phyloP scores from a whole-genome alignment of 2,113 vertebrate species.

The Cettia cetti region DNA sequence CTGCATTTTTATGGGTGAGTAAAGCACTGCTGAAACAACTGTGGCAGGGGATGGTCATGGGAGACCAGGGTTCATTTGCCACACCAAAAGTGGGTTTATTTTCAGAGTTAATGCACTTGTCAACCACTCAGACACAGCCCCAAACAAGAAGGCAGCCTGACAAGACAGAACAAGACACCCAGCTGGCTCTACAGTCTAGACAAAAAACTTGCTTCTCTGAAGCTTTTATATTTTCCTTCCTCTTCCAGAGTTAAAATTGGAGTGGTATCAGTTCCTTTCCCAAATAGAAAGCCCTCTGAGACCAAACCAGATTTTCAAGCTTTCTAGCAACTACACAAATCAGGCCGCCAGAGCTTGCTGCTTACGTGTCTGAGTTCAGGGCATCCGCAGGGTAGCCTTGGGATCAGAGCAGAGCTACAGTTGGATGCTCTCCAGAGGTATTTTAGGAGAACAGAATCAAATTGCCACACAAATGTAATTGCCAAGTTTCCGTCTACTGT shows the following conservation, averaged over 20 bases:
- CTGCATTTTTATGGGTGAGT: background rate
- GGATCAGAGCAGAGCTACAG: background rate
- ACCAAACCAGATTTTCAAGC: background rate
- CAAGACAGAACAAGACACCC: background rate
- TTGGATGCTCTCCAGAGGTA: background rate
- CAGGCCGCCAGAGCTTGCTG: background rate
- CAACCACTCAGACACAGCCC: background rate
- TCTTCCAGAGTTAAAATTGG: background rate
- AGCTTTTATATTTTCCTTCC: background rate
- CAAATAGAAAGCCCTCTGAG: background rate
- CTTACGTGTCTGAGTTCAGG: background rate
- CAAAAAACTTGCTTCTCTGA: background rate
- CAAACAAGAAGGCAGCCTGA: background rate
- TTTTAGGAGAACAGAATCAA: slow-evolving; percentile 42
- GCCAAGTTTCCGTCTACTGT: background rate
- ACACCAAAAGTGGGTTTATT: background rate
- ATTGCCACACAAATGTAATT: background rate
- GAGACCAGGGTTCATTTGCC: background rate
- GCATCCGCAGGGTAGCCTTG: background rate
- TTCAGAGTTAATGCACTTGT: background rate
- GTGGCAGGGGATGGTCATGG: background rate
- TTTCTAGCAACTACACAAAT: background rate
- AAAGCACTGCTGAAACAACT: background rate
- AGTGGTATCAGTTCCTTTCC: background rate
- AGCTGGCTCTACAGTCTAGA: background rate